Base-by-base conservation (phyloP, 23 tunicate genomes). In the Halocynthia aurantium region DNA sequence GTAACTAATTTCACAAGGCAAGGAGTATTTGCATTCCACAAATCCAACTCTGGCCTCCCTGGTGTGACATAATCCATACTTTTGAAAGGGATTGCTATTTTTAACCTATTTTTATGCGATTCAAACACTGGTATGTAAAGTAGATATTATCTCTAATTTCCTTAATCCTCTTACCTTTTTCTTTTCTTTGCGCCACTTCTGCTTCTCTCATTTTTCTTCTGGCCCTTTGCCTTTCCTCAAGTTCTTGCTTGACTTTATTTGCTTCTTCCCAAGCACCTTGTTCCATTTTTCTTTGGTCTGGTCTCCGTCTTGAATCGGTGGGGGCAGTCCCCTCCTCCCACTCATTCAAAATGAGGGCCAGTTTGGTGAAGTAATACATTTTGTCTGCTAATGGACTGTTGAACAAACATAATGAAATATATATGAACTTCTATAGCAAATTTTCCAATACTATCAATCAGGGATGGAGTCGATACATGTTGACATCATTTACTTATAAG, bases 241-340 rank as follows among this genome's bases (percentile, higher is more conserved):
- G 81, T 7, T 67, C 78, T 55, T 68, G 87, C 74, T 94, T 94
- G 13, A 81, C 61, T 15, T 84, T 88, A 84, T 94, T 94, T 6
- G 99, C 96, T 4, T 61, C 71, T 62, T 94, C 99, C 99, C 99
- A 94, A 22, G 85, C 77, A 10, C 84, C 89, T 50, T 88, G 70
- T 73, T 94, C 99, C 99, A 94, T 94, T 53, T 85, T 61, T 21
- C 87, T 77, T 73, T 94, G 99, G 55, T 94, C 99, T 5, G 94
- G 94, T 51, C 99, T 81, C 7, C 73, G 55, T 49, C 99, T 77
- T 19, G 88, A 84, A 65, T 94, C 99, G 52, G 99, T 94, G 31
- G 99, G 99, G 12, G 99, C 99, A 7, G 81, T 63, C 7, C 82
- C 90, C 19, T 84, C 76, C 40, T 71, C 87, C 61, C 61, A 69